phyloP scores from a whole-genome alignment of 2,113 vertebrate species.

The Pheucticus melanocephalus region DNA sequence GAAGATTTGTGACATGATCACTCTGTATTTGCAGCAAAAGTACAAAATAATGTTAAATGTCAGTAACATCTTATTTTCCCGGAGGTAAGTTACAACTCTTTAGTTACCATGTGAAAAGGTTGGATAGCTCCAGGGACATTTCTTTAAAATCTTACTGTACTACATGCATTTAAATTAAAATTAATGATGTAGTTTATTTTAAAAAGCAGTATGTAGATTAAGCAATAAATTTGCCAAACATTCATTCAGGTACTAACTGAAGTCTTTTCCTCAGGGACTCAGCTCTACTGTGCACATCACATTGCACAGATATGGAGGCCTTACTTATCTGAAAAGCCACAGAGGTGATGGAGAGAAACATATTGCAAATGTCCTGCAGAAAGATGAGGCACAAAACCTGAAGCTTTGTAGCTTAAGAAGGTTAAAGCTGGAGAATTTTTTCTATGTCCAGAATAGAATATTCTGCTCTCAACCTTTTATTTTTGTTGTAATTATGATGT shows the following conservation, averaged over 20 bases:
- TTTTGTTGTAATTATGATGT: neutral
- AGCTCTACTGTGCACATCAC: neutral
- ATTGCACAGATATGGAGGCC: neutral
- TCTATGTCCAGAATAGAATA: neutral
- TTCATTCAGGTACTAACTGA: neutral
- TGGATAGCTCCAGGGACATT: neutral
- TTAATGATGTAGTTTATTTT: neutral
- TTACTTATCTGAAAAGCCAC: neutral
- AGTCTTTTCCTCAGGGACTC: neutral
- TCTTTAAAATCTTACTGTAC: neutral
- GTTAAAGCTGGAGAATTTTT: neutral
- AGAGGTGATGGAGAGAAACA: neutral
- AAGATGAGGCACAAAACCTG: neutral
- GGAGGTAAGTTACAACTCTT: neutral
- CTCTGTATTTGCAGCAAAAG: neutral
- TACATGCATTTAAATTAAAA: neutral
- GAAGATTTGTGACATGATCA: neutral
- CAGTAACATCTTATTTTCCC: neutral
- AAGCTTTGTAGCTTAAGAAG: neutral
- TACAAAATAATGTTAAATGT: neutral
- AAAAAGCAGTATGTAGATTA: neutral
- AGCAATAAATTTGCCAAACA: neutral
- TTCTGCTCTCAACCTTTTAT: neutral
- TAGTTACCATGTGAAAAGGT: neutral
- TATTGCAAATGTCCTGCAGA: neutral